Base-by-base conservation (phyloP, 2,888 invertebrate species). In the Ectobius pallidus region DNA sequence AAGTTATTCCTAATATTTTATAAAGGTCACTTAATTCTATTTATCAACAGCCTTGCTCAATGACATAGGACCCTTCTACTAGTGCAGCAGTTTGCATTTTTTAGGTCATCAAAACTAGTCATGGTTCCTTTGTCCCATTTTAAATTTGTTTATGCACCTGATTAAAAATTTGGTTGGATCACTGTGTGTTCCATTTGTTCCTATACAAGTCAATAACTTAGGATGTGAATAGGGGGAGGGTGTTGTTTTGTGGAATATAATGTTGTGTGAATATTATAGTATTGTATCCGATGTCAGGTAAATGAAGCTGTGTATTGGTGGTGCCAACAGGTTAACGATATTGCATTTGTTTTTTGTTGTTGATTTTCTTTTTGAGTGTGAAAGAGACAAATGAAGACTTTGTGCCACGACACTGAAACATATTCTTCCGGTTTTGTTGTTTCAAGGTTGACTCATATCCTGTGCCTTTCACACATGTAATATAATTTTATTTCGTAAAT, bases 381-480 rank as follows among this genome's bases (percentile, higher is more conserved):
- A 52, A 52, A 22, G 22, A 52, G 52, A 25, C 52, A 52, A n/a
- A 3, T 52, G 22, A 9, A 20, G 18, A 52, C 52, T 16, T 11
- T 52, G 25, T 52, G 52, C 25, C 52, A 52, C 52, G 25, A 11
- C 22, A 52, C 25, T 52, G 25, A 52, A 25, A 22, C 49, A 49
- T 52, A n/a, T 34, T 34, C 34, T 34, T 34, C 34, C 11, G 34
- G 7, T 7, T 58, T 32, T 58, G 27, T 11, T 58, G 58, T 58
- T 32, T 34, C 25, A 52, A 63, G 63, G 20, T 20, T 44, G 30
- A 65, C 7, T 27, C 18, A 44, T 69, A 70, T 63, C 52, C 73
- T 70, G 73, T 73, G 73, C 73, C 73, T 73, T 72, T 73, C 39
- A 61, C n/a, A n/a, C 30, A 30, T 7, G 30, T 34, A 30, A 30